A percentile compares a stretch with the other conserved stretches of the same genome.
Evolutionary conservation across 2,888 invertebrate species (phyloP).

Genomic region (Morpho achilles): DNA sequence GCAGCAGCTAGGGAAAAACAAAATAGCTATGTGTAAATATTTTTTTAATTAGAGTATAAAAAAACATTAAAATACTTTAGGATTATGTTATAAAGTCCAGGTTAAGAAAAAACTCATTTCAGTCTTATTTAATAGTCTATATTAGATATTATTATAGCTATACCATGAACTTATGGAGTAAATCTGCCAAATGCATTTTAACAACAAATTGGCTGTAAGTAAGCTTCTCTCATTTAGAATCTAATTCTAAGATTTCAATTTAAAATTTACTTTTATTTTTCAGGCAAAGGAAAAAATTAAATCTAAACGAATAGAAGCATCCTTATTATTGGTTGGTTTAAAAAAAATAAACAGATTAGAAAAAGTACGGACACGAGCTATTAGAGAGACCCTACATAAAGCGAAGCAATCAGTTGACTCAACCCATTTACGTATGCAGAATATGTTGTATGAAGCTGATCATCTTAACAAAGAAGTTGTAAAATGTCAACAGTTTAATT

Average conservation of each 20-base stretch:
- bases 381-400: slow-evolving; percentile 88
- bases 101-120: no score
- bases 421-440: slow-evolving; percentile 93
- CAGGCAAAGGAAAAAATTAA: slow-evolving; percentile 81
- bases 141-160: no score
- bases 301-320: slow-evolving; percentile 85
- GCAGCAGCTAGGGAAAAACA: no score
- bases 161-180: no score
- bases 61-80: no score
- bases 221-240: background rate
- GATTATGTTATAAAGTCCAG: no score
- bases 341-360: slow-evolving; percentile 95
- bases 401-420: slow-evolving; percentile 94
- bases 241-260: background rate
- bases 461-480: slow-evolving; percentile 97
- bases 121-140: no score
- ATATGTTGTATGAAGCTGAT: slow-evolving; percentile 95
- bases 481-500: slow-evolving; percentile 96
- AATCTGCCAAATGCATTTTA: no score
- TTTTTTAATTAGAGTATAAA: no score
- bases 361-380: slow-evolving; percentile 90
- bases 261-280: slow-evolving; percentile 2
- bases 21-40: no score
- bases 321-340: slow-evolving; percentile 87
- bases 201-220: no score